Evolutionary conservation across 2,888 invertebrate genomes (phyloP).

Genomic region (Malthinus seriepunctatus): DNA sequence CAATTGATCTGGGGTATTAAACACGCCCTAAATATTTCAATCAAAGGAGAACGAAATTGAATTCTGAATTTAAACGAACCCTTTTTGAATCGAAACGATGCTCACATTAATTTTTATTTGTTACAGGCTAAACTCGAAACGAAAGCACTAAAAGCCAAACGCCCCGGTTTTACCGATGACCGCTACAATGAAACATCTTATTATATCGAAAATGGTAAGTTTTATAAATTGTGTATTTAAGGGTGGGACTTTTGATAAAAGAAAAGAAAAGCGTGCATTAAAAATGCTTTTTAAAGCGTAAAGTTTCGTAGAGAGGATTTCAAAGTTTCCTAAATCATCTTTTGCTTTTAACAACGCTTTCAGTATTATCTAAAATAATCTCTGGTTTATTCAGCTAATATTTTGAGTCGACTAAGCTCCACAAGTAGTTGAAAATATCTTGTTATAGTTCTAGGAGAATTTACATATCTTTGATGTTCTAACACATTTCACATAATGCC

Average conservation of each 20-base stretch:
- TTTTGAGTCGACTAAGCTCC: not conserved
- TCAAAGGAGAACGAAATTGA: not conserved
- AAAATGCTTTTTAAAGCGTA: too few species aligned
- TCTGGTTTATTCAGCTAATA: constrained; percentile 2
- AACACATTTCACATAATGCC: too few species aligned
- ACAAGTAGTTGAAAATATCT: not conserved
- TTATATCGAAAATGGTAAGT: constrained; percentile 92
- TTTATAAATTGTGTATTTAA: not conserved
- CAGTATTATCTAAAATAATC: not conserved
- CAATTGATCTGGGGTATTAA: not conserved
- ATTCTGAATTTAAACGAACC: too few species aligned
- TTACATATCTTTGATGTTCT: not conserved
- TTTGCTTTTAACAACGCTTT: not conserved
- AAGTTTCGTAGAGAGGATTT: too few species aligned
- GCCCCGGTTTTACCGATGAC: constrained; percentile 90
- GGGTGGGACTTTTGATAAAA: too few species aligned
- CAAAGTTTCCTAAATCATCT: not conserved
- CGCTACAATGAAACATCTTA: constrained; percentile 93
- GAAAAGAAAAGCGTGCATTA: too few species aligned
- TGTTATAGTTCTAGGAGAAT: not conserved
- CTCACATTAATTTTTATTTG: not conserved
- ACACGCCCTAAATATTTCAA: not conserved
- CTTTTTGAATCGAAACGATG: not conserved
- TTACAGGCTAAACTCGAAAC: constrained; percentile 90
- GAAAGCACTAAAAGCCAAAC: constrained; percentile 86